These are phyloP conservation scores for Nothura maculosa DNA, from an alignment of 2,797 vertebrate species.

Conservation along the genomic window DNA sequence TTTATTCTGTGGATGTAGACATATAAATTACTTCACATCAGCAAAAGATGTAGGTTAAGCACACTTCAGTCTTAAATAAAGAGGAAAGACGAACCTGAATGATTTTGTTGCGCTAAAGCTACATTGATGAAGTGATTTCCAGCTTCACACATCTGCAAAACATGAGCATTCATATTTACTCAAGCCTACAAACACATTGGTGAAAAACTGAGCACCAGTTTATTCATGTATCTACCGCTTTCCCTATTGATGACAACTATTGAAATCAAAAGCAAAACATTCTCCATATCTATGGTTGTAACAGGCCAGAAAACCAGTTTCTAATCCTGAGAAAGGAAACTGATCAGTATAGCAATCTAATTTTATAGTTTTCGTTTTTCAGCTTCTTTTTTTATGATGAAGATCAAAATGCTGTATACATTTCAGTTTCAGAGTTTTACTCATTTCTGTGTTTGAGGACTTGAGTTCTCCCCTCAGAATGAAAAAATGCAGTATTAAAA, in stretches of 20 bases:
- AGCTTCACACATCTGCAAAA: slow-evolving; percentile 85
- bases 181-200: not conserved
- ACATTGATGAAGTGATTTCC: slow-evolving; percentile 86
- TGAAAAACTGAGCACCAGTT: not conserved
- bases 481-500: not conserved
- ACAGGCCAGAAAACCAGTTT: not conserved
- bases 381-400: not conserved
- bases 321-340: not conserved
- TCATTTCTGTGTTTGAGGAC: not conserved
- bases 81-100: slow-evolving; percentile 78
- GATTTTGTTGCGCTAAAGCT: slow-evolving; percentile 78
- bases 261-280: not conserved
- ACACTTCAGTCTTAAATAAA: not conserved
- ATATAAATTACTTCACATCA: not conserved
- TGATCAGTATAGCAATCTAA: not conserved
- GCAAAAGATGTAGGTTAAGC: slow-evolving; percentile 24
- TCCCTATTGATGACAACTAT: not conserved
- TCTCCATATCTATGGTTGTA: not conserved
- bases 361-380: not conserved
- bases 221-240: not conserved
- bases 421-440: not conserved
- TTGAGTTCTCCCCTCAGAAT: not conserved
- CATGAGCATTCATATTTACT: not conserved
- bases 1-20: not conserved
- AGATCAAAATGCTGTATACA: not conserved